These are phyloP conservation scores for Dreissena polymorpha DNA, from an alignment of 1,140 invertebrate genomes.

Conservation along the genomic window DNA sequence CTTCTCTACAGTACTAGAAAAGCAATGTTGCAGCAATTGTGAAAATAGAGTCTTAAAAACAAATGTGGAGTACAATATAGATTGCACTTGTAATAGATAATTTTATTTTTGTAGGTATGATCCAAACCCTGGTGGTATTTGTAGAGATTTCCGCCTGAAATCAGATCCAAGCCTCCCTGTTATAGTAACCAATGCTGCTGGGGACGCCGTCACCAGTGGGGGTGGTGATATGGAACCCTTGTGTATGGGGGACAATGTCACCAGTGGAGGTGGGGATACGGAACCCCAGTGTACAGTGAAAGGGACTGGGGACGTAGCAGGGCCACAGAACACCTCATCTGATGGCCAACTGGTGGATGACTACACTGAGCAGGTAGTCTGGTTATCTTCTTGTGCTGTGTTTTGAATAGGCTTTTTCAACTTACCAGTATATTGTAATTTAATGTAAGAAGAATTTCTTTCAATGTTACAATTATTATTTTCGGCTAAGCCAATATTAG, in stretches of 20 bases:
- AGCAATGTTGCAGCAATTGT: too few relatives aligned
- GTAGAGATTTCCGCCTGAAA: slow-evolving; percentile 42
- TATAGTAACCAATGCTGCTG: slow-evolving; percentile 28
- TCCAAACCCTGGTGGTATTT: slow-evolving; percentile 2
- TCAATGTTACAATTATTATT: too few relatives aligned
- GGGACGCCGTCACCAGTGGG: slow-evolving; percentile 11
- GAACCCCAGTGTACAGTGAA: neutral
- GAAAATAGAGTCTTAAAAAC: too few relatives aligned
- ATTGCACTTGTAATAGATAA: neutral
- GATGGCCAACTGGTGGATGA: neutral
- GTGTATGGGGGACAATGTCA: neutral
- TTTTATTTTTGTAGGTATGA: slow-evolving; percentile 20
- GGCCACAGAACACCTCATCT: too few relatives aligned
- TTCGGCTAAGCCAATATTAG: too few relatives aligned
- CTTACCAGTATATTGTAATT: too few relatives aligned
- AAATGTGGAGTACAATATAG: too few relatives aligned
- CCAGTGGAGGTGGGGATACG: neutral
- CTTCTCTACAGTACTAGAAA: too few relatives aligned
- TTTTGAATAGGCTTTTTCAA: too few relatives aligned
- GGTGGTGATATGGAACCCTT: neutral
- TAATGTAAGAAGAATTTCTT: too few relatives aligned
- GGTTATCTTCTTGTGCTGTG: too few relatives aligned
- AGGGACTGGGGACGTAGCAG: neutral
- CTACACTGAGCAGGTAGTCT: neutral
- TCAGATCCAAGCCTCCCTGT: slow-evolving; percentile 15